phyloP scores from a whole-genome alignment of 2,797 vertebrate genomes.

The Mareca strepera region DNA sequence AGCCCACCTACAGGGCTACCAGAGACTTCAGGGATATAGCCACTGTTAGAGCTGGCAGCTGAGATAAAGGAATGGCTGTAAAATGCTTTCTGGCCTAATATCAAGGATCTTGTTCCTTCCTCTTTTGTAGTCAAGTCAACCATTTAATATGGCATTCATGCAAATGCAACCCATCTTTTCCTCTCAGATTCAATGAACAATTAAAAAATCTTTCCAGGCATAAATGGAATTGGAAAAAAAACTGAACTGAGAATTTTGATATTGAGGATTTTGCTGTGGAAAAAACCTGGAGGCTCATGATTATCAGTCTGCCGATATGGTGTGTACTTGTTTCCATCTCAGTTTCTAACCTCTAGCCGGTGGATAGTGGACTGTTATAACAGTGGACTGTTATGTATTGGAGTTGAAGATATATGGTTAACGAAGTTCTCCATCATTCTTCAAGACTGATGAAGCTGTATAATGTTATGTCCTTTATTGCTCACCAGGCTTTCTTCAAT shows the following conservation, averaged over 20 bases:
- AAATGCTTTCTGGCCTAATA: background rate
- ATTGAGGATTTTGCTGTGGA: background rate
- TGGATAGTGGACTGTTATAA: background rate
- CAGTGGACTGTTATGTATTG: background rate
- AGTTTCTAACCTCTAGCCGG: background rate
- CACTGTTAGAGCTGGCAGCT: background rate
- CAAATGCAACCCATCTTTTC: background rate
- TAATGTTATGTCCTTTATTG: background rate
- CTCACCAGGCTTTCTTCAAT: background rate
- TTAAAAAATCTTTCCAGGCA: background rate
- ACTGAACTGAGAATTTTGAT: background rate
- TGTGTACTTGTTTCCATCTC: background rate
- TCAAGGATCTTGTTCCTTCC: background rate
- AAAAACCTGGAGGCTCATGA: accelerated
- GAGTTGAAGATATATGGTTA: background rate
- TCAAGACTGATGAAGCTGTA: background rate
- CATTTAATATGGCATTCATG: background rate
- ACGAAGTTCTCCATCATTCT: background rate
- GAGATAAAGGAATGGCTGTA: background rate
- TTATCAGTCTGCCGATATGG: background rate
- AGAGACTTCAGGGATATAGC: background rate
- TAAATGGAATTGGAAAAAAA: background rate
- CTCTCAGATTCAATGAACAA: background rate
- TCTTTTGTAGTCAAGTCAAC: background rate
- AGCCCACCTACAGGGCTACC: background rate